phyloP scores from a whole-genome alignment of 2,797 vertebrate genomes.

The Psittacula echo region DNA sequence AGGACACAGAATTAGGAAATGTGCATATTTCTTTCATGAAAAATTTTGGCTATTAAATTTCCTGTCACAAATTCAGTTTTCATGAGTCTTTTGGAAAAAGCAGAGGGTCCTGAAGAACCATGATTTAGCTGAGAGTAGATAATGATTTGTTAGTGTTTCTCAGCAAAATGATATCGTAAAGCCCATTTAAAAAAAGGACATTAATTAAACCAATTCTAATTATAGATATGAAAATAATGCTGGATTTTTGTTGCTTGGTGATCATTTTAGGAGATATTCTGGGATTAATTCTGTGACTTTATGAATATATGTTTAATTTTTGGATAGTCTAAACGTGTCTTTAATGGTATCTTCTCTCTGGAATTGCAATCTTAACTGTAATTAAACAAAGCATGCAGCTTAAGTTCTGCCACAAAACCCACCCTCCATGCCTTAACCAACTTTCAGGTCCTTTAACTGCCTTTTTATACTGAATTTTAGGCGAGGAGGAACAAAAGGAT shows the following conservation, averaged over 20 bases:
- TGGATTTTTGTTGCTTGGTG: not conserved
- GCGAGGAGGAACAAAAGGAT: conserved; percentile 64
- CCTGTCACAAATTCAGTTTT: not conserved
- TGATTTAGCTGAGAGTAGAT: not conserved
- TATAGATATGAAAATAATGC: not conserved
- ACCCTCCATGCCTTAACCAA: conserved; percentile 1
- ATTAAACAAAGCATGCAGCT: not conserved
- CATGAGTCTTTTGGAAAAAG: not conserved
- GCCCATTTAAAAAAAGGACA: not conserved
- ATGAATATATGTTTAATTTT: not conserved
- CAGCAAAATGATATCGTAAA: not conserved
- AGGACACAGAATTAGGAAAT: not conserved
- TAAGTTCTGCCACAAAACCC: not conserved
- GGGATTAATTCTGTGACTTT: not conserved
- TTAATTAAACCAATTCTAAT: not conserved
- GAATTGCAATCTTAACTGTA: not conserved
- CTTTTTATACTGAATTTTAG: conserved; percentile 60
- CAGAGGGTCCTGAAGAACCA: not conserved
- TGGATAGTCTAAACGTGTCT: not conserved
- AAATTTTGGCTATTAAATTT: not conserved
- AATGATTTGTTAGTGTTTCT: not conserved
- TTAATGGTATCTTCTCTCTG: not conserved
- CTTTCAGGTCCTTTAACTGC: conserved; percentile 38
- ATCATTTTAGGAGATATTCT: not conserved
- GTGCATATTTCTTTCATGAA: not conserved